phyloP scores from a whole-genome alignment of 2,797 vertebrate genomes.

The Myoxocephalus aenaeus region DNA sequence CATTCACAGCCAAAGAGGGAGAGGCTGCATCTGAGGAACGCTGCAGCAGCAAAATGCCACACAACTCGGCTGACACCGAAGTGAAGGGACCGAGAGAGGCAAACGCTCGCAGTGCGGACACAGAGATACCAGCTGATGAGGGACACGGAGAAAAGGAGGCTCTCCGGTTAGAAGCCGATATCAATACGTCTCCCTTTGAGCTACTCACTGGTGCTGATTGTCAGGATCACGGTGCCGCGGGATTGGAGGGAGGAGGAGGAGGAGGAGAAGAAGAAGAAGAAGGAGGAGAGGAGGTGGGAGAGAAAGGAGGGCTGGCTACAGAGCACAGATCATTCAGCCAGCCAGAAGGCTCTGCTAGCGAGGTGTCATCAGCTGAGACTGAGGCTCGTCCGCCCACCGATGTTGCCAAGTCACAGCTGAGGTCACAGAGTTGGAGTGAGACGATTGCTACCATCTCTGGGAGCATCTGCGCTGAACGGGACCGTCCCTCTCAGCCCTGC shows the following conservation, averaged over 20 bases:
- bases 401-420: conserved; percentile 82
- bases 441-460: conserved; percentile 62
- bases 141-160: conserved; percentile 69
- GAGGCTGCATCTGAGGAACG: conserved; percentile 64
- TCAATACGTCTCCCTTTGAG: conserved; percentile 66
- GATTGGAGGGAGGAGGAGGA: conserved; percentile 66
- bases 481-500: conserved; percentile 58
- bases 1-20: conserved; percentile 62
- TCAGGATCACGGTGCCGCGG: conserved; percentile 69
- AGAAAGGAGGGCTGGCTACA: conserved; percentile 65
- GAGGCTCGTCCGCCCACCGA: conserved; percentile 75
- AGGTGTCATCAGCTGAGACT: conserved; percentile 77
- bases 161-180: conserved; percentile 57
- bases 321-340: conserved; percentile 77
- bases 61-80: conserved; percentile 73
- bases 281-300: conserved; percentile 66
- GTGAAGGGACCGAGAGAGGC: conserved; percentile 65
- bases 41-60: conserved; percentile 80
- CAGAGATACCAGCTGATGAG: conserved; percentile 65
- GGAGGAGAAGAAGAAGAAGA: conserved; percentile 60
- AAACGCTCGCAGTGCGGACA: conserved; percentile 50
- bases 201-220: conserved; percentile 67
- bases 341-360: conserved; percentile 71
- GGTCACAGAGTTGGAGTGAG: conserved; percentile 73
- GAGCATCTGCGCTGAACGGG: conserved; percentile 68